Percentiles rank a stretch among this genome's conserved stretches.
These are phyloP conservation scores for Phyllostomus hastatus DNA, from an alignment of 2,113 vertebrate species.

Conservation along the genomic window DNA sequence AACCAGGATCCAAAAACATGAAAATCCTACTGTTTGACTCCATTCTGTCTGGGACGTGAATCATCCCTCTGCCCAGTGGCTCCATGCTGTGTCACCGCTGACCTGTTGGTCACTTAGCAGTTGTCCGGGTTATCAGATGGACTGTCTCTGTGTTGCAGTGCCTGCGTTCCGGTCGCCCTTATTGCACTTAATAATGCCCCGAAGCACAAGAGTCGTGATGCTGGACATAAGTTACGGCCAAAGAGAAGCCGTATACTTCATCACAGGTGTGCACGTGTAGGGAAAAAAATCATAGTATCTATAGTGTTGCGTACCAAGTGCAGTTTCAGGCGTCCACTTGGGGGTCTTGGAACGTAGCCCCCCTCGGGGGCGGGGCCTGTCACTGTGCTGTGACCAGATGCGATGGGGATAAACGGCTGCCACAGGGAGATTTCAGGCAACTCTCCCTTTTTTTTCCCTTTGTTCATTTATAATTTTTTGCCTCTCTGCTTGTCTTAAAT, in stretches of 20 bases:
- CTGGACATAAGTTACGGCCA: background rate
- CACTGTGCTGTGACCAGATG: background rate
- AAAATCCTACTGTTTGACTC: too few relatives aligned
- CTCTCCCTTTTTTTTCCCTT: background rate
- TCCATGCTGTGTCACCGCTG: background rate
- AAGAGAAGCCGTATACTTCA: background rate
- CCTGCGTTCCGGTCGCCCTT: too few relatives aligned
- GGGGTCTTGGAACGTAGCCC: background rate
- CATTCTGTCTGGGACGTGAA: background rate
- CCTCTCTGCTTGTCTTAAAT: slow-evolving; percentile 36
- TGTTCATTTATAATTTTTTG: background rate
- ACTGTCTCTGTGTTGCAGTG: background rate
- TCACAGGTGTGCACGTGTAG: background rate
- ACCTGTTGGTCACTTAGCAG: background rate
- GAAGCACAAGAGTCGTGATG: background rate
- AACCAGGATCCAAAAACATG: background rate
- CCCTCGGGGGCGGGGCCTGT: background rate
- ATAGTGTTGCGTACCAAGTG: background rate
- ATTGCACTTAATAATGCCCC: background rate
- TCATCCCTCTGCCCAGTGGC: background rate
- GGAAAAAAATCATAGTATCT: background rate
- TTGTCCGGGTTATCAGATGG: background rate
- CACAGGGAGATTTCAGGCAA: background rate
- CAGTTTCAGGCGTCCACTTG: background rate
- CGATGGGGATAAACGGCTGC: background rate